Percentiles rank a stretch among this genome's conserved stretches.
These are phyloP conservation scores for Tokudaia muenninki DNA, from an alignment of 2,797 vertebrate species.

Conservation along the genomic window DNA sequence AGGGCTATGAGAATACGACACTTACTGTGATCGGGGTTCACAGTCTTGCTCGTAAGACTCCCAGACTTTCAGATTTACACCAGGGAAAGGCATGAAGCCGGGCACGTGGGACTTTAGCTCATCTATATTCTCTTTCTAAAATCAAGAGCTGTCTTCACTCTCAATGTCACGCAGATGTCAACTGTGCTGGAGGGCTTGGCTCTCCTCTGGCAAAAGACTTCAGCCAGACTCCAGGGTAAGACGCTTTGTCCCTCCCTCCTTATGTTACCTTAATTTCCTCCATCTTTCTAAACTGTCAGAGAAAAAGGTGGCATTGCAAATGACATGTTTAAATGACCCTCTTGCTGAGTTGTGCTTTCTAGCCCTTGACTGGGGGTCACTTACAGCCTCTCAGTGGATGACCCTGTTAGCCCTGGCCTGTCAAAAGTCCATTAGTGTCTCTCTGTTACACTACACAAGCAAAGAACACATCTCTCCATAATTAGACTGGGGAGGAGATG, in stretches of 20 bases:
- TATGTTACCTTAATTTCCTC: background rate
- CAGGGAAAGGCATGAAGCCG: background rate
- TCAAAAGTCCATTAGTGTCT: background rate
- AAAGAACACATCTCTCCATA: background rate
- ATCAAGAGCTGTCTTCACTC: background rate
- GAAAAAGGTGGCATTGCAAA: background rate
- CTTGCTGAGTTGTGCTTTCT: background rate
- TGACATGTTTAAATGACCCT: background rate
- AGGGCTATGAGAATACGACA: background rate
- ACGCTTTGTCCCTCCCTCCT: background rate
- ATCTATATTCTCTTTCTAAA: background rate
- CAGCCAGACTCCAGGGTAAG: background rate
- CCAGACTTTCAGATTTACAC: background rate
- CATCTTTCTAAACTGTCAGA: background rate
- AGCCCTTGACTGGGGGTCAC: background rate
- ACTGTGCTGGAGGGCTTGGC: background rate
- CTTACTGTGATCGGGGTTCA: background rate
- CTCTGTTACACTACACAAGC: rapidly evolving
- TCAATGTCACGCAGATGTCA: background rate
- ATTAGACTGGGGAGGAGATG: rapidly evolving
- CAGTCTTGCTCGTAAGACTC: background rate
- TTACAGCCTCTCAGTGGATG: rapidly evolving
- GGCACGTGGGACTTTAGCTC: background rate
- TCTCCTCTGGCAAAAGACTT: background rate
- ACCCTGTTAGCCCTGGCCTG: no score